These are phyloP conservation scores for Neomorphus geoffroyi DNA, from an alignment of 2,797 vertebrate genomes.

Conservation along the genomic window DNA sequence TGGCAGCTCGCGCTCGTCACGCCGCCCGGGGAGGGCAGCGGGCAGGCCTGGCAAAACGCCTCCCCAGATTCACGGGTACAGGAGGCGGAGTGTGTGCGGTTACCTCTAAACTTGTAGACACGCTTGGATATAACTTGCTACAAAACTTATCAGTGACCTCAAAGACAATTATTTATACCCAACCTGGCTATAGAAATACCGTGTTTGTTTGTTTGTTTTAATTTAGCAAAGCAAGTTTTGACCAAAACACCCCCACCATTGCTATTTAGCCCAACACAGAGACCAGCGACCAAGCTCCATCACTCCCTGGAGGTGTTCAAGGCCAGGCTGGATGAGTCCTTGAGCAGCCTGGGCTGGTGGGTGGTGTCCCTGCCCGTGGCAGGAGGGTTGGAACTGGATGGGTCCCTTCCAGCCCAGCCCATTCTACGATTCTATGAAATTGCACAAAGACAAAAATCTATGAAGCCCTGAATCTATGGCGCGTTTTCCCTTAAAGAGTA, in stretches of 20 bases:
- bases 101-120: too few relatives aligned
- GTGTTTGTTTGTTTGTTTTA: accelerated
- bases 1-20: not conserved
- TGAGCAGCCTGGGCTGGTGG: too few relatives aligned
- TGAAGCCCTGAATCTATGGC: accelerated
- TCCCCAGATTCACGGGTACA: accelerated
- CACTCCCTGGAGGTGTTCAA: too few relatives aligned
- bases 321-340: too few relatives aligned
- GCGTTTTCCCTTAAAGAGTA: accelerated
- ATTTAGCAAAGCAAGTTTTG: not conserved
- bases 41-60: accelerated
- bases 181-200: not conserved
- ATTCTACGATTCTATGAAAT: not conserved
- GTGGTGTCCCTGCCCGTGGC: too few relatives aligned
- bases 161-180: accelerated
- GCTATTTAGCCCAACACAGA: not conserved
- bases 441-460: too few relatives aligned
- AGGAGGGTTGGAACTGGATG: too few relatives aligned
- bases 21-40: too few relatives aligned
- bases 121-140: accelerated
- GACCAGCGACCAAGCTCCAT: not conserved
- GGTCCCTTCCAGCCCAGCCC: too few relatives aligned
- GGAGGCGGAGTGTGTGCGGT: too few relatives aligned
- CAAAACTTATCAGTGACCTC: accelerated
- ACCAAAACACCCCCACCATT: accelerated